phyloP scores from a whole-genome alignment of 2,888 invertebrate species.

The Cancer borealis region DNA sequence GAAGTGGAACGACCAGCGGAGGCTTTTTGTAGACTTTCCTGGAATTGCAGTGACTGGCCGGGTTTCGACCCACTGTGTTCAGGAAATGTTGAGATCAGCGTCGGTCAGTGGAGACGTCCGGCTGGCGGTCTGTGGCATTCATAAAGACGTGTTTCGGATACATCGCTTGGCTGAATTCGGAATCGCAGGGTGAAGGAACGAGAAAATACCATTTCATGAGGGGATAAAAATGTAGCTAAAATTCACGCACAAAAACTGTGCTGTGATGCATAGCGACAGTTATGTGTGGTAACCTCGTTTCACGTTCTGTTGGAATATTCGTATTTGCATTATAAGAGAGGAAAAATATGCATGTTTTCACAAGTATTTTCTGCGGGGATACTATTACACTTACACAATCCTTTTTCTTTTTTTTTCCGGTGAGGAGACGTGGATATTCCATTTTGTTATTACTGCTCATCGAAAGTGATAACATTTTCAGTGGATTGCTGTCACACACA shows the following conservation, averaged over 20 bases:
- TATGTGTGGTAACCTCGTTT: slow-evolving; percentile 10
- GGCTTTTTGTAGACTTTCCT: slow-evolving; percentile 24
- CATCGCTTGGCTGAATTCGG: neutral
- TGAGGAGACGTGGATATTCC: neutral
- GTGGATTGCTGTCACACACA: no score
- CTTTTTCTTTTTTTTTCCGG: neutral
- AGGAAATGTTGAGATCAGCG: slow-evolving; percentile 29
- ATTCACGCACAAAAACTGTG: neutral
- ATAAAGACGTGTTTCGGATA: neutral
- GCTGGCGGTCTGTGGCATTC: neutral
- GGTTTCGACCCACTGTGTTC: neutral
- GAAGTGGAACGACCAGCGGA: neutral
- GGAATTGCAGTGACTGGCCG: slow-evolving; percentile 9
- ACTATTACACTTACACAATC: neutral
- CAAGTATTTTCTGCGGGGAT: neutral
- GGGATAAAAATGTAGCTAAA: neutral
- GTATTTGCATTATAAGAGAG: neutral
- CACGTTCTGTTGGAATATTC: neutral
- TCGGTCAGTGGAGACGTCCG: neutral
- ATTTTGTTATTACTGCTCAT: neutral
- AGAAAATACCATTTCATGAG: neutral
- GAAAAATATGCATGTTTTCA: neutral
- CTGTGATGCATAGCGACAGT: neutral
- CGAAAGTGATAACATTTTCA: neutral
- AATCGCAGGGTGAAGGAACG: neutral